Evolutionary conservation across 2,888 invertebrate species (phyloP), one percentile per base, ranked within the genome.

Genomic region (Ephialtes manifestator): DNA sequence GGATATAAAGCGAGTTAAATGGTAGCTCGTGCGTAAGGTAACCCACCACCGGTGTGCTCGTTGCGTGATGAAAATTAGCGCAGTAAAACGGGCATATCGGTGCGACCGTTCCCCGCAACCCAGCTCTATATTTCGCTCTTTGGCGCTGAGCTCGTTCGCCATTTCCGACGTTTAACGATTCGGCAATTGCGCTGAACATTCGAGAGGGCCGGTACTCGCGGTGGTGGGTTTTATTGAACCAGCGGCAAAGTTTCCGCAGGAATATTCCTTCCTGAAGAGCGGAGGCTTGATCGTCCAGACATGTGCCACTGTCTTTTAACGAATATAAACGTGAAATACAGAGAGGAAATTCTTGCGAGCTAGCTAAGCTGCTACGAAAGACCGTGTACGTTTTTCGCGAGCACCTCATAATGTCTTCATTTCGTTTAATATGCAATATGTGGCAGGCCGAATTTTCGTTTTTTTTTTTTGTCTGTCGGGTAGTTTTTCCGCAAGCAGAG

Each of bases 371-470:
- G 31, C 28, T 48, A 55, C 53, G 70, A 18, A 28, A 53, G 13
- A 31, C 31, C 28, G 71, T 28, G 28, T 15, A 28, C 58, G 28
- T 15, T 55, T 75, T 48, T 58, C 65, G 13, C 51, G 55, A 39
- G 63, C 46, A 65, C 46, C 46, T 75, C 48, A 70, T 48, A 15
- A 70, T 58, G 74, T 65, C 35, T 74, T 68, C 78, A 65, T 75
- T 78, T 79, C 78, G 72, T 74, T 79, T 81, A 78, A 84, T 77
- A 81, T 67, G 77, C 76, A 68, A 81, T 84, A 82, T 51, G 67
- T 83, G 55, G 63, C 39, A 31, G 43, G 65, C 65, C 68, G 77
- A 58, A 15, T 31, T 78, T 78, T 39, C 35, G 5, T 46, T 55
- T 70, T 60, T 53, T 70, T 78, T 65, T 65, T 72, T 53, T 55